phyloP scores from a whole-genome alignment of 2,113 vertebrate species.

The Herpetotheres cachinnans region DNA sequence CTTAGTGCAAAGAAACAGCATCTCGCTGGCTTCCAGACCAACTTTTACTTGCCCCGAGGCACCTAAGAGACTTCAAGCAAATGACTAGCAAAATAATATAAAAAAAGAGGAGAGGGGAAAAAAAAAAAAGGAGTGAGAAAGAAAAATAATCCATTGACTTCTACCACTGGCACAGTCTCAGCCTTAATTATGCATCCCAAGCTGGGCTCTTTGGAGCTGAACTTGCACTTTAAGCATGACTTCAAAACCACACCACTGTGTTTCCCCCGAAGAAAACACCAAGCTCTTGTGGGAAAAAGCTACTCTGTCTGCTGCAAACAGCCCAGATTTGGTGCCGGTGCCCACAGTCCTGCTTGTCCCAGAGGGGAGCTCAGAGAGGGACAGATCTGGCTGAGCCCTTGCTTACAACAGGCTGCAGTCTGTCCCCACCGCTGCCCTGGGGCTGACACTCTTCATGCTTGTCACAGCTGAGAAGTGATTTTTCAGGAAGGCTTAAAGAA shows the following conservation, averaged over 20 bases:
- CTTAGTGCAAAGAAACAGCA: neutral
- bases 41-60: neutral
- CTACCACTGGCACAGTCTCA: neutral
- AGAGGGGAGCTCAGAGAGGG: neutral
- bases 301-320: neutral
- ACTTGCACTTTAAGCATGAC: neutral
- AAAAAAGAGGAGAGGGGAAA: accelerated
- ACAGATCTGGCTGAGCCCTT: neutral
- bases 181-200: neutral
- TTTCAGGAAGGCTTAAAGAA: conserved; percentile 42
- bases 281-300: neutral
- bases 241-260: neutral
- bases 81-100: neutral
- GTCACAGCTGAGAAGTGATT: conserved; percentile 35
- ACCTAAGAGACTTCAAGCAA: neutral
- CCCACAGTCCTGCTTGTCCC: neutral
- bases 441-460: conserved; percentile 17
- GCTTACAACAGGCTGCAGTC: neutral
- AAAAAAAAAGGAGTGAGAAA: too few relatives aligned
- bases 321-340: neutral
- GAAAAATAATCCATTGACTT: neutral
- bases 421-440: neutral
- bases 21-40: neutral
- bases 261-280: neutral
- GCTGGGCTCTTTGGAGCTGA: neutral